phyloP scores from a whole-genome alignment of 1,140 invertebrate species.

The Sminthurides bifidus region DNA sequence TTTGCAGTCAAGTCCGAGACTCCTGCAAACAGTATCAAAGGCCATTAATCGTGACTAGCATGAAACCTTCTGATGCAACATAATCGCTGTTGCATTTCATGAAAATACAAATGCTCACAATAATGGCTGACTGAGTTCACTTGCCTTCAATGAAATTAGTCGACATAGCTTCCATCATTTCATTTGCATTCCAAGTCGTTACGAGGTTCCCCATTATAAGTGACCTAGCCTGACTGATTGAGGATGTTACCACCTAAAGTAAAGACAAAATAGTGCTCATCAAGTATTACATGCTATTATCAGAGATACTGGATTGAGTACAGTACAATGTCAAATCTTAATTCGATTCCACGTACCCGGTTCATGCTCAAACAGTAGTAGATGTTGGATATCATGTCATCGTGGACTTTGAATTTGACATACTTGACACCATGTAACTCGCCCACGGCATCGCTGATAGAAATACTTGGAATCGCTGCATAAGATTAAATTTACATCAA shows the following conservation, averaged over 20 bases:
- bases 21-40: neutral
- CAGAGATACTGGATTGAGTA: neutral
- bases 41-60: too few relatives aligned
- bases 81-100: too few relatives aligned
- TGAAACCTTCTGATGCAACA: too few relatives aligned
- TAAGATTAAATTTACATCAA: neutral
- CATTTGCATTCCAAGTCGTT: constrained; percentile 1
- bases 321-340: neutral
- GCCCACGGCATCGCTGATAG: constrained; percentile 9
- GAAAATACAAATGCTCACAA: too few relatives aligned
- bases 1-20: neutral
- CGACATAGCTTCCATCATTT: constrained; percentile 9
- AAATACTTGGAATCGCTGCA: constrained; percentile 10
- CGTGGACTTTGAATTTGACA: constrained; percentile 17
- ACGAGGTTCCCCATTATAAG: constrained; percentile 6
- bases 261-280: neutral
- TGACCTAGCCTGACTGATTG: neutral
- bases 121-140: too few relatives aligned
- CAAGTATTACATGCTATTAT: neutral
- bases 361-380: neutral
- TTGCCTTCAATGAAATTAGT: neutral
- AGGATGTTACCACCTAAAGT: constrained; percentile 3
- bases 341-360: neutral
- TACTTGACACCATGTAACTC: constrained; percentile 1
- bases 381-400: constrained; percentile 14